Conservation (phyloP, 2,113 vertebrate genomes). For the Arvicanthis niloticus region DNA sequence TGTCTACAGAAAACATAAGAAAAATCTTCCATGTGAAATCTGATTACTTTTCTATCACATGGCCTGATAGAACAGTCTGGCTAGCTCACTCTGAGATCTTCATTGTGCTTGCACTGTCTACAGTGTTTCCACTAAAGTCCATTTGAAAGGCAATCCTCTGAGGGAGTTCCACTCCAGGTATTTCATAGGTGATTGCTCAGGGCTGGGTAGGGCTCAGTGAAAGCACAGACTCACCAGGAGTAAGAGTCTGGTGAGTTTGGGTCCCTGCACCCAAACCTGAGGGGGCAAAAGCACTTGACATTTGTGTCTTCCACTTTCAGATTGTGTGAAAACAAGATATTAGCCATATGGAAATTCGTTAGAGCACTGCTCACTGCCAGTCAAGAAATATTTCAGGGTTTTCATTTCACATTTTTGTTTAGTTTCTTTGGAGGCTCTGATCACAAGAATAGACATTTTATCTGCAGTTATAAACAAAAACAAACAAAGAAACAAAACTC, state of each 20-base stretch:
- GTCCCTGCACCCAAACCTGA: neutral
- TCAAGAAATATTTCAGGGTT: neutral
- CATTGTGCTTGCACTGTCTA: neutral
- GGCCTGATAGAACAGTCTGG: neutral
- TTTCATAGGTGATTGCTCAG: neutral
- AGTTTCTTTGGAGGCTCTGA: neutral
- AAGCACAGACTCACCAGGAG: neutral
- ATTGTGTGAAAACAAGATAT: neutral
- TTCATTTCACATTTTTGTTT: neutral
- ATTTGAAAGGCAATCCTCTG: neutral
- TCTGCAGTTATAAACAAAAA: neutral
- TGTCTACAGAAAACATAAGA: neutral
- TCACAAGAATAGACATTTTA: neutral
- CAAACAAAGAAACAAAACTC: neutral
- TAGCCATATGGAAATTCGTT: neutral
- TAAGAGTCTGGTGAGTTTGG: neutral
- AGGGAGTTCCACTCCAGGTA: neutral
- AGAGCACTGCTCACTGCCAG: neutral
- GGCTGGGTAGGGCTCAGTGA: neutral
- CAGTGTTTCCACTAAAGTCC: neutral
- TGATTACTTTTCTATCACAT: neutral
- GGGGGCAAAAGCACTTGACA: slow-evolving; percentile 14
- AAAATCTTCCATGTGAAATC: neutral
- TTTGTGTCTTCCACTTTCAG: neutral
- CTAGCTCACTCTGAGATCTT: neutral